phyloP scores from a whole-genome alignment of 2,797 vertebrate genomes.

The Naso thynnoides region DNA sequence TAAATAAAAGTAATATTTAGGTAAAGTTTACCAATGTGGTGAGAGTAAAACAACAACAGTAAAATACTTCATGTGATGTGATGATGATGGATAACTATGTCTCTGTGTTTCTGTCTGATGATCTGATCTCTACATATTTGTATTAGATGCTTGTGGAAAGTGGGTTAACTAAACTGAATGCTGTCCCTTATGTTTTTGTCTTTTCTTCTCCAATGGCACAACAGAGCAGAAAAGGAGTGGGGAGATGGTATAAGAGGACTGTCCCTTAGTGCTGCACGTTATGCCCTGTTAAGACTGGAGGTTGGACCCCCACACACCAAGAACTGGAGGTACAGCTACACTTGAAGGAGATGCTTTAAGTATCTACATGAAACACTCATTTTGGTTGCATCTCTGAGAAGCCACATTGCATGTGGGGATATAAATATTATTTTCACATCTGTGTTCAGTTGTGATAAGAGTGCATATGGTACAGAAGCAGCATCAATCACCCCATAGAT shows the following conservation, averaged over 20 bases:
- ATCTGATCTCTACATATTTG: background rate
- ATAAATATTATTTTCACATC: background rate
- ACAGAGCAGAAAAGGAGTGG: slow-evolving; percentile 98
- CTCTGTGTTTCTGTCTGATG: slow-evolving; percentile 3
- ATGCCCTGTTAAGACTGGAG: slow-evolving; percentile 92
- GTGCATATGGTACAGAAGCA: background rate
- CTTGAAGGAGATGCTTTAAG: background rate
- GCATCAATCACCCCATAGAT: too few species aligned
- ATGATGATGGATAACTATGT: background rate
- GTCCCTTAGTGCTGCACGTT: slow-evolving; percentile 95
- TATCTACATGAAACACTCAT: background rate
- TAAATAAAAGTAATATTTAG: too few species aligned
- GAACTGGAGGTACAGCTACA: slow-evolving; percentile 92
- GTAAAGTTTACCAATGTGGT: too few species aligned
- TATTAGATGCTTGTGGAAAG: background rate
- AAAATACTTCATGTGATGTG: background rate
- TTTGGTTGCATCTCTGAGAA: background rate
- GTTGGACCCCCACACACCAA: slow-evolving; percentile 97
- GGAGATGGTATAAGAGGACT: slow-evolving; percentile 97
- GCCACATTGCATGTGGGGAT: background rate
- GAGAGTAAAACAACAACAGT: too few species aligned
- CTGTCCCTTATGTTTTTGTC: background rate
- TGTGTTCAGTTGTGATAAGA: slow-evolving; percentile 6
- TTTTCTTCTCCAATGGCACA: slow-evolving; percentile 17
- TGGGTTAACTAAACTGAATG: background rate